Base-by-base conservation (phyloP, 2,113 vertebrate species). In the Oreotrochilus melanogaster region DNA sequence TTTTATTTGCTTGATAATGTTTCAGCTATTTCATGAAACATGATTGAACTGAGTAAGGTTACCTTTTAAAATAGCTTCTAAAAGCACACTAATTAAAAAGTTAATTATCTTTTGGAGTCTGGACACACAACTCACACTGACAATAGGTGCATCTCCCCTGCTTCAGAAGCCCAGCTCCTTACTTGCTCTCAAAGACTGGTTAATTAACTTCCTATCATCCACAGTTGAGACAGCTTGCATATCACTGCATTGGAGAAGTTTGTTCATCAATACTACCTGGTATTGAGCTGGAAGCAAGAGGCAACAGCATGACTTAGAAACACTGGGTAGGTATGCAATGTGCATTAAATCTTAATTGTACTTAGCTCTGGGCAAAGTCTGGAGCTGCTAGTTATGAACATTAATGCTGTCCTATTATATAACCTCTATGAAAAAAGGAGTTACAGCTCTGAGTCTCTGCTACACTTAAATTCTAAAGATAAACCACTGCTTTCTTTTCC, bases 231-330 rank as follows among this genome's bases (percentile, higher is more conserved):
- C 47, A 60, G 19, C n/a, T 71, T 79, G 25, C 6, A 43, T 11
- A 37, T 61, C 22, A 30, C 24, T 89, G 70, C 16, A 45, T 84
- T 4, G 3, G 33, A 74, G 43, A 18, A 72, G n/a, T 8, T 80
- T 24, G 30, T 76, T 86, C 67, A 39, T n/a, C 57, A 48, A 35
- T 30, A 14, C 27, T 28, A 31, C 12, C 24, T 82, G 8, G 5
- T 71, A 53, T 67, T 86, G 48, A 75, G 21, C 66, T 57, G 48
- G 56, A 56, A 79, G 28, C 9, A 88, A 56, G 62, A 88, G 57
- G 62, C 2, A 3, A 3, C 61, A 78, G 14, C 0, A 0, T 65
- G 51, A 50, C 27, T 79, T 75, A 31, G 1, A 35, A 82, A 28
- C 18, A 37, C 30, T 60, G 64, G 17, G 53, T 72, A 75, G 53